Evolutionary conservation across 2,888 invertebrate species (phyloP).

Genomic region (Trissonchulus latispiculum): DNA sequence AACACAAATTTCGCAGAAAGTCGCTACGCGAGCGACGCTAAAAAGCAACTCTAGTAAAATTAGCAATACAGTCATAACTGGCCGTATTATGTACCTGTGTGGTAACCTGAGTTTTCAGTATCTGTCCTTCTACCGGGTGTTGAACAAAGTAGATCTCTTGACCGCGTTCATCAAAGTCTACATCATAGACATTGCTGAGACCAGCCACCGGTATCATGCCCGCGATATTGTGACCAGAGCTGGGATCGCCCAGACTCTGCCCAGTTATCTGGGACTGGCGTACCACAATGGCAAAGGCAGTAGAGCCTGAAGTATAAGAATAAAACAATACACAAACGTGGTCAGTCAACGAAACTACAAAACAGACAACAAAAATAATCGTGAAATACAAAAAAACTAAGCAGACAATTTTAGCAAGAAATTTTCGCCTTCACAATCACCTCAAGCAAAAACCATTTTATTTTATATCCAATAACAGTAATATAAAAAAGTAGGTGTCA

Average conservation of each 20-base stretch:
- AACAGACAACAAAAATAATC: too few relatives aligned
- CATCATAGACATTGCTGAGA: slow-evolving; percentile 61
- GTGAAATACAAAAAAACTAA: neutral
- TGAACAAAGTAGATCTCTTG: slow-evolving; percentile 62
- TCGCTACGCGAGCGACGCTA: too few relatives aligned
- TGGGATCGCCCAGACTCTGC: neutral
- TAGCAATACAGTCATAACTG: too few relatives aligned
- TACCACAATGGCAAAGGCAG: slow-evolving; percentile 6
- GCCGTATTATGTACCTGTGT: neutral
- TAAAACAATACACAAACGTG: too few relatives aligned
- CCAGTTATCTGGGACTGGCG: slow-evolving; percentile 13
- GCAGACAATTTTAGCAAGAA: neutral
- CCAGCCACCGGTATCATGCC: slow-evolving; percentile 46
- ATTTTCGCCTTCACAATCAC: too few relatives aligned
- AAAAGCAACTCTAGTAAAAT: too few relatives aligned
- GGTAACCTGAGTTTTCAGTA: slow-evolving; percentile 14
- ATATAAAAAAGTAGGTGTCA: too few relatives aligned
- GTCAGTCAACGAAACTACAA: too few relatives aligned
- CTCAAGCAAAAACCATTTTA: too few relatives aligned
- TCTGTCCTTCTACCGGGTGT: slow-evolving; percentile 31
- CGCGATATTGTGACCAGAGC: slow-evolving; percentile 24
- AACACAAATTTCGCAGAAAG: too few relatives aligned
- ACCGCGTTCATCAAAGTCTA: slow-evolving; percentile 80
- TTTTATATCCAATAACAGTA: too few relatives aligned
- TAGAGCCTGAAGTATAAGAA: neutral